Evolutionary conservation across 2,888 invertebrate genomes (phyloP).

Genomic region (Leptarthrus brevirostris): DNA sequence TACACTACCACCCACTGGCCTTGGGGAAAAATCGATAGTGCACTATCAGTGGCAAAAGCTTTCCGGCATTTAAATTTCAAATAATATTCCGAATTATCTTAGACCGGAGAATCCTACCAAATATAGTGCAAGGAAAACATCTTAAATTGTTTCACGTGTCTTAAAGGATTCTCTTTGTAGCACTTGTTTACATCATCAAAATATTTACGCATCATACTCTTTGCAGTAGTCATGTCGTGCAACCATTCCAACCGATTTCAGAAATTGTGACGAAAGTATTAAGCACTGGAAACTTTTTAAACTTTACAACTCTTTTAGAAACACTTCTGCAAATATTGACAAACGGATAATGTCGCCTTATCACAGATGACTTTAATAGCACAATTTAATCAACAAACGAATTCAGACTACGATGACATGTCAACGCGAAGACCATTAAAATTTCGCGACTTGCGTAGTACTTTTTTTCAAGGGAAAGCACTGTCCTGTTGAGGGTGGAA

Average conservation of each 20-base stretch:
- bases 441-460: slow-evolving; percentile 19
- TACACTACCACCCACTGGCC: slow-evolving; percentile 58
- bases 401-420: slow-evolving; percentile 30
- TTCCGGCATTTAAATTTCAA: slow-evolving; percentile 41
- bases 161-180: not conserved
- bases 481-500: not conserved
- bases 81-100: not conserved
- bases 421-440: slow-evolving; percentile 34
- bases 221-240: not conserved
- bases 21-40: slow-evolving; percentile 61
- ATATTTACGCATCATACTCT: slow-evolving; percentile 23
- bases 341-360: not conserved
- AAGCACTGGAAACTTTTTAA: not conserved
- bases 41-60: slow-evolving; percentile 52
- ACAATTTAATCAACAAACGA: slow-evolving; percentile 45
- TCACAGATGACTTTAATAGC: slow-evolving; percentile 31
- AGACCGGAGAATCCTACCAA: too few relatives aligned
- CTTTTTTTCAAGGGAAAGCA: not conserved
- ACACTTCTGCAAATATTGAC: not conserved
- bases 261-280: not conserved
- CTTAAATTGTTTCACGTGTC: slow-evolving; percentile 14
- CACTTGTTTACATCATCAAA: slow-evolving; percentile 45
- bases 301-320: not conserved
- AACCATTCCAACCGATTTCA: not conserved
- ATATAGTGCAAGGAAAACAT: not conserved